Percentiles rank a stretch among this genome's conserved stretches.
These are phyloP conservation scores for Drosophila paramelanica DNA, from an alignment of 2,888 invertebrate genomes.

Conservation along the genomic window DNA sequence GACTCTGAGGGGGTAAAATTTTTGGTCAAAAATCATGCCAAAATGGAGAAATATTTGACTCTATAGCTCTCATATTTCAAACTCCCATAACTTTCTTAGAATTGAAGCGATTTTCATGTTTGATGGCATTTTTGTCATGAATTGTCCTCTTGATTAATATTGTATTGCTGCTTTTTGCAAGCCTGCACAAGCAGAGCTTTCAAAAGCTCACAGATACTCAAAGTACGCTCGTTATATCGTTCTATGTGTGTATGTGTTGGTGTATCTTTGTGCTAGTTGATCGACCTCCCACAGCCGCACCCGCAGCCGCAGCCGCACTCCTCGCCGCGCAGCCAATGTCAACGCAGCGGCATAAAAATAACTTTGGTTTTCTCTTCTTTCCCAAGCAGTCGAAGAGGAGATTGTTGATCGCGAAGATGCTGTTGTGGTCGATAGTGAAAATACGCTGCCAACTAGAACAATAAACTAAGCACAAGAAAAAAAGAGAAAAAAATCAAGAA, in stretches of 20 bases:
- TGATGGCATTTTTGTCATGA: too few relatives aligned
- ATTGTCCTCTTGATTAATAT: too few relatives aligned
- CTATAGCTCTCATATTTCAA: too few relatives aligned
- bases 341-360: conserved; percentile 36
- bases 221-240: too few relatives aligned
- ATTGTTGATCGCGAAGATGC: conserved; percentile 22
- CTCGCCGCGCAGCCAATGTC: conserved; percentile 23
- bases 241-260: background rate
- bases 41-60: too few relatives aligned
- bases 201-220: conserved; percentile 31
- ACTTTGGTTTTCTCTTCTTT: conserved; percentile 29
- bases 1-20: too few relatives aligned
- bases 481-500: background rate
- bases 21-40: too few relatives aligned
- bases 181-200: conserved; percentile 13
- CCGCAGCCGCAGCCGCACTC: conserved; percentile 14
- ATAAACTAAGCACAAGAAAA: conserved; percentile 8
- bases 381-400: conserved; percentile 10
- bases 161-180: background rate
- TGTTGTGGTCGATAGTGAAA: conserved; percentile 39
- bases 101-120: too few relatives aligned
- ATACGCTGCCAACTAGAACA: conserved; percentile 38
- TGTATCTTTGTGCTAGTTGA: conserved; percentile 20
- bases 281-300: conserved; percentile 9
- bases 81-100: too few relatives aligned